Evolutionary conservation across 2,113 vertebrate species (phyloP).

Genomic region (Oryctolagus cuniculus): mOryCun1.1 NC_091443.1:57637001-57637500

Average conservation of each 20-base stretch:
- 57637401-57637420: neutral
- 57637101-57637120: neutral
- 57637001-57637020: neutral
- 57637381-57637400: neutral
- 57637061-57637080: neutral
- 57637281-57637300: neutral
- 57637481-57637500: neutral
- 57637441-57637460: neutral
- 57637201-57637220: constrained; percentile 1
- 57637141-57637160: neutral
- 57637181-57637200: neutral
- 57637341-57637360: neutral
- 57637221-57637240: neutral
- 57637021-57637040: neutral
- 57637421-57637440: neutral
- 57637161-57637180: neutral
- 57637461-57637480: neutral
- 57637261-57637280: neutral
- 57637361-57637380: neutral
- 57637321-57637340: constrained; percentile 38
- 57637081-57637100: neutral
- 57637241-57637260: neutral
- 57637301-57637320: neutral
- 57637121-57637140: neutral
- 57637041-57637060: neutral